A percentile compares a stretch with the other conserved stretches of the same genome.
Conservation (phyloP, 2,113 vertebrate genomes). For the Neogobius melanostomus region DNA sequence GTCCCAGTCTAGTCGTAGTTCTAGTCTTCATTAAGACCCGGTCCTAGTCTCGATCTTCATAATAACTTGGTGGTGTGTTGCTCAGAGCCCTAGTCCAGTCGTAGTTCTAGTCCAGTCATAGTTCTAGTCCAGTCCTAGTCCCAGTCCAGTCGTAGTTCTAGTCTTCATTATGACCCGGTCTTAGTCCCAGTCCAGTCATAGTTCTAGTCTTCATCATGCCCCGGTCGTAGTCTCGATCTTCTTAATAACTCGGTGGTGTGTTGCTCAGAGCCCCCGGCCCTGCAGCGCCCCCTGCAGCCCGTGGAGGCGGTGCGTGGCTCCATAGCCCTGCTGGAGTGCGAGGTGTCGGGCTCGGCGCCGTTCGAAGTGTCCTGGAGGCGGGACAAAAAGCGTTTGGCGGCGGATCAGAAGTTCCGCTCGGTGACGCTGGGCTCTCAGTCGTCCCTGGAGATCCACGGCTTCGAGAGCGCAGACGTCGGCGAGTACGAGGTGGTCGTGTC, state of each 20-base stretch:
- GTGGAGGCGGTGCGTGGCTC: constrained; percentile 86
- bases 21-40: too few relatives aligned
- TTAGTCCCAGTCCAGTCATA: background rate
- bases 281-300: constrained; percentile 82
- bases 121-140: background rate
- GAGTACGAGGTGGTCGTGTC: constrained; percentile 89
- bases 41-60: too few relatives aligned
- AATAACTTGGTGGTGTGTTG: too few relatives aligned
- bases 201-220: background rate
- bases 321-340: constrained; percentile 84
- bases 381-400: constrained; percentile 85
- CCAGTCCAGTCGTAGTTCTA: background rate
- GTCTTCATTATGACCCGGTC: background rate
- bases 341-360: constrained; percentile 85
- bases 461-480: constrained; percentile 88
- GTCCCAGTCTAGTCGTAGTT: too few relatives aligned
- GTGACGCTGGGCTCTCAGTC: constrained; percentile 81
- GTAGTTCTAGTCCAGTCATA: background rate
- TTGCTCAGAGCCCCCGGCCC: constrained; percentile 86
- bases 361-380: constrained; percentile 91
- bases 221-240: background rate
- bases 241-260: constrained; percentile 15
- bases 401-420: constrained; percentile 88
- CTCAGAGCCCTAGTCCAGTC: background rate
- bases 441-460: constrained; percentile 87